Evolutionary conservation across 1,140 invertebrate genomes (phyloP).

Genomic region (Zophobas atratus): DNA sequence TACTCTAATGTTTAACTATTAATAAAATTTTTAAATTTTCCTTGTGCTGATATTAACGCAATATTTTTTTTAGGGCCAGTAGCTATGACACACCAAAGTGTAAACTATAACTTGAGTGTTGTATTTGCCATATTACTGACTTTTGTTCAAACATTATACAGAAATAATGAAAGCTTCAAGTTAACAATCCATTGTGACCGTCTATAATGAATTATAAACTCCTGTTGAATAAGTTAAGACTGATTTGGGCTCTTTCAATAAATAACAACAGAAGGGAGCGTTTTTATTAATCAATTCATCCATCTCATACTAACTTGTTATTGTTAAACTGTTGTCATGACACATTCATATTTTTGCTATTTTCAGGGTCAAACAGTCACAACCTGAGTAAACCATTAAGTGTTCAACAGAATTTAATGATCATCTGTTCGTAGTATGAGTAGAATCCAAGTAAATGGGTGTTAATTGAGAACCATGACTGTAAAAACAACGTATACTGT

Average conservation of each 20-base stretch:
- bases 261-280: constrained; percentile 24
- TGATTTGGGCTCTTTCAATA: constrained; percentile 31
- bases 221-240: constrained; percentile 37
- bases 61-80: constrained; percentile 61
- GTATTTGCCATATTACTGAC: constrained; percentile 3
- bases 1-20: constrained; percentile 32
- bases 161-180: constrained; percentile 42
- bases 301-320: neutral
- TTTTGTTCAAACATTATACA: constrained; percentile 26
- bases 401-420: neutral
- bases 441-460: neutral
- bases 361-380: constrained; percentile 52
- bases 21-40: neutral
- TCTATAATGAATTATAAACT: constrained; percentile 1
- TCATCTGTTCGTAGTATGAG: neutral
- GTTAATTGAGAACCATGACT: no score
- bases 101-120: constrained; percentile 51
- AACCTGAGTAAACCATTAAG: constrained; percentile 15
- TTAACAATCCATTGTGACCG: constrained; percentile 28
- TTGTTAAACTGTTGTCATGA: neutral
- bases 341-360: constrained; percentile 40
- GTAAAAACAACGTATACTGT: no score
- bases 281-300: constrained; percentile 26
- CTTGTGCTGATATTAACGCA: constrained; percentile 38
- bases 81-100: constrained; percentile 46